These are phyloP conservation scores for Acromyrmex charruanus DNA, from an alignment of 1,140 invertebrate genomes.

Conservation along the genomic window DNA sequence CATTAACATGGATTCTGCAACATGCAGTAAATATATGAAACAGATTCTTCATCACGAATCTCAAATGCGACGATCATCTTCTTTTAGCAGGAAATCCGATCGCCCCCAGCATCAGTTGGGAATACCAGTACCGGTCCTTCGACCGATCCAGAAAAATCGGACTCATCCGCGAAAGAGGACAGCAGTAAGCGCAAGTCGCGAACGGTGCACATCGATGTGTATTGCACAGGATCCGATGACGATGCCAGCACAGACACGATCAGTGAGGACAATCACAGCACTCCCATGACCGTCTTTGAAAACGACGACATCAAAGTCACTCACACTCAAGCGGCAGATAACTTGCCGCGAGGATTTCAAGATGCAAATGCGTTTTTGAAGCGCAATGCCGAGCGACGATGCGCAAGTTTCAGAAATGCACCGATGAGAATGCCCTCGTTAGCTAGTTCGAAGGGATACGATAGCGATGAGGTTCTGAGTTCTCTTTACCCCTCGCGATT, in stretches of 20 bases:
- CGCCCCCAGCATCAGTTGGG: constrained; percentile 59
- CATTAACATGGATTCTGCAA: no score
- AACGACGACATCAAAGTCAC: constrained; percentile 88
- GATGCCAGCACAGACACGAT: constrained; percentile 78
- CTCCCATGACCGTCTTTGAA: constrained; percentile 90
- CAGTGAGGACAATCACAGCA: constrained; percentile 85
- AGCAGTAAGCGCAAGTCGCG: constrained; percentile 88
- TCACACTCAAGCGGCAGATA: constrained; percentile 86
- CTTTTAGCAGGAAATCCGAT: constrained; percentile 67
- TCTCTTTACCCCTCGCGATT: constrained; percentile 89
- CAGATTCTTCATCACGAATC: neutral
- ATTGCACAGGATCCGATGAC: constrained; percentile 91
- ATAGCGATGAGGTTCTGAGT: constrained; percentile 87
- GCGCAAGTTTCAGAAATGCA: constrained; percentile 73
- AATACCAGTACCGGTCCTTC: constrained; percentile 61
- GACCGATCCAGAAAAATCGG: constrained; percentile 69
- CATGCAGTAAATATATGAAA: neutral
- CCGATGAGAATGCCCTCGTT: constrained; percentile 83
- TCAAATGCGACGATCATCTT: constrained; percentile 33
- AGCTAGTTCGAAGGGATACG: constrained; percentile 84
- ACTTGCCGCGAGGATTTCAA: constrained; percentile 85
- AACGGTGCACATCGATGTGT: constrained; percentile 93
- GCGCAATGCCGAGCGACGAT: constrained; percentile 68
- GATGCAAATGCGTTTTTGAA: constrained; percentile 81
- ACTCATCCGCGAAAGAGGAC: constrained; percentile 77